Conservation (phyloP, 2,888 invertebrate species). For the Boloria euphrosyne region DNA sequence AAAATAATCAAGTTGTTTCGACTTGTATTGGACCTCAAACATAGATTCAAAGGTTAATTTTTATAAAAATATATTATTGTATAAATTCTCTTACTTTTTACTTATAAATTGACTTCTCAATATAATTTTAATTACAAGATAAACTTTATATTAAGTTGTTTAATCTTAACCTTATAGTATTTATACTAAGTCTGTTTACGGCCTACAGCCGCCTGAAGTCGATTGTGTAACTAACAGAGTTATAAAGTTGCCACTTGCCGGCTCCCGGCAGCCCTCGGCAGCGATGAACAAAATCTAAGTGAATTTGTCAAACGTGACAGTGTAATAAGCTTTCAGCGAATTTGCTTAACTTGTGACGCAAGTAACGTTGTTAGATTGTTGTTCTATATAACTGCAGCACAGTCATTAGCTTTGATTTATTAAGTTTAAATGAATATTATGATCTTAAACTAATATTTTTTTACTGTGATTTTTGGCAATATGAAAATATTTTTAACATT, state of each 20-base stretch:
- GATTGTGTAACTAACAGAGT: conserved; percentile 58
- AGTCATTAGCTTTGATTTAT: background rate
- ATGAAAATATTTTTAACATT: too few relatives aligned
- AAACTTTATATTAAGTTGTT: conserved; percentile 6
- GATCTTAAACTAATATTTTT: background rate
- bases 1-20: too few relatives aligned
- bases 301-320: conserved; percentile 73
- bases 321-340: conserved; percentile 67
- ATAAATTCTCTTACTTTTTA: too few relatives aligned
- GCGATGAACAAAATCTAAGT: conserved; percentile 71
- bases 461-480: too few relatives aligned
- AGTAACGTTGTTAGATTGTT: conserved; percentile 33
- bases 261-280: conserved; percentile 46
- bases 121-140: background rate
- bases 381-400: conserved; percentile 16
- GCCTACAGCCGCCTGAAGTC: conserved; percentile 31
- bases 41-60: too few relatives aligned
- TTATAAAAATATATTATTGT: too few relatives aligned
- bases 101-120: too few relatives aligned
- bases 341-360: conserved; percentile 39
- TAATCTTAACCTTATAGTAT: conserved; percentile 27
- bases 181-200: conserved; percentile 31
- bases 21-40: too few relatives aligned
- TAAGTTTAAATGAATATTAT: background rate
- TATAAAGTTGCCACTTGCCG: conserved; percentile 56